Evolutionary conservation across 2,888 invertebrate genomes (phyloP).

Genomic region (Ornithoptera priamus): DNA sequence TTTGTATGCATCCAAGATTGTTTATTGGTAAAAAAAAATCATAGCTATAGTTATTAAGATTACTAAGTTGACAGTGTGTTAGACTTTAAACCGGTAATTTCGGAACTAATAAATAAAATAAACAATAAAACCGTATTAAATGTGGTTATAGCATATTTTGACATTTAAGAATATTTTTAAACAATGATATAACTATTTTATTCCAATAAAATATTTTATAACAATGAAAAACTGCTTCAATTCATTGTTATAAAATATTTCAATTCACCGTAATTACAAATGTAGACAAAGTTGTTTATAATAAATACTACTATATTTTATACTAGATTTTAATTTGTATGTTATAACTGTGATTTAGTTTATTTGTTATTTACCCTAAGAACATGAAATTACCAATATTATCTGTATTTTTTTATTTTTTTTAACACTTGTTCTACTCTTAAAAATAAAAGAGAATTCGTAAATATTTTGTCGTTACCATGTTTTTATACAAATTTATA

Average conservation of each 20-base stretch:
- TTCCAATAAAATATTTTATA: too few relatives aligned
- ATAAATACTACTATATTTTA: too few relatives aligned
- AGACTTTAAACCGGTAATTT: background rate
- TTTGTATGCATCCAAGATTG: background rate
- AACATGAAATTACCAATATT: too few relatives aligned
- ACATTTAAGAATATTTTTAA: background rate
- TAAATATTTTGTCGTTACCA: too few relatives aligned
- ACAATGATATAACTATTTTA: too few relatives aligned
- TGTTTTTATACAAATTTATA: too few relatives aligned
- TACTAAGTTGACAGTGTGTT: background rate
- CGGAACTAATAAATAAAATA: background rate
- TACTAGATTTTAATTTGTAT: background rate
- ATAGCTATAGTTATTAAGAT: background rate
- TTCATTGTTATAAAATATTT: background rate
- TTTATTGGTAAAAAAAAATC: background rate
- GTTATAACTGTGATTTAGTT: background rate
- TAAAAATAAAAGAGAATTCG: too few relatives aligned
- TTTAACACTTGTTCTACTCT: too few relatives aligned
- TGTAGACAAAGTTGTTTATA: background rate
- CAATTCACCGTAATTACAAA: background rate
- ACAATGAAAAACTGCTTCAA: too few relatives aligned
- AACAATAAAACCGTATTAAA: background rate
- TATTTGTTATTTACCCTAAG: too few relatives aligned
- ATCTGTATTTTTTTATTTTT: too few relatives aligned
- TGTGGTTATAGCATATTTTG: background rate